Base-by-base conservation (phyloP, 64 coral and sea anemone species). In the Montipora sp. region DNA sequence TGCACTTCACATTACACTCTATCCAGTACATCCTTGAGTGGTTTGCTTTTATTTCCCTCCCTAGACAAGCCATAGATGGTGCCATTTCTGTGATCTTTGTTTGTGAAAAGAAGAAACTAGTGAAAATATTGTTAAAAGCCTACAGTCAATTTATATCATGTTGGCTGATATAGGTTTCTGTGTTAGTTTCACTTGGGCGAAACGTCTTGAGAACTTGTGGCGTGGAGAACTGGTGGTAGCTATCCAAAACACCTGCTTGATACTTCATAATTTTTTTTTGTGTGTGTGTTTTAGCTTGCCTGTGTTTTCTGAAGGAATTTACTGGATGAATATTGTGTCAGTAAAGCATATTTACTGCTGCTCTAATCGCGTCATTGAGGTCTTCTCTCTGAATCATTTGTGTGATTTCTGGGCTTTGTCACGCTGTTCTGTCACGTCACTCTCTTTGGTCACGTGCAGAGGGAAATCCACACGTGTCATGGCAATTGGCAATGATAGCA, bases 361-460 rank as follows among this genome's bases (percentile, higher is more conserved):
- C 65, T 94, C 97, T 0, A 94, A 91, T 50, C 92, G 94, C 23
- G 75, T 86, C 2, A 77, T 96, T 16, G 94, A 98, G 50, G 94
- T 98, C 2, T 98, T 96, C 73, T 80, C 94, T 15, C 83, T 98
- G 12, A 98, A 98, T 65, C 97, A 98, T 69, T 65, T 98, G 23
- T 80, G 83, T 36, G 88, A 98, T 48, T 98, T 96, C 65, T 98
- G 97, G 97, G 94, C 92, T 12, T 78, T 93, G 36, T 85, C 94
- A 44, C 94, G 97, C 24, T 96, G 94, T 88, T 92, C 88, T 60
- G 77, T 98, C 19, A 88, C 71, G 13, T 94, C 94, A 36, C 72
- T 98, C 8, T 92, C 89, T 10, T 73, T 98, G 48, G 89, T 75
- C 8, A 83, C 93, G 75, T 83, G 89, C 79, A 50, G 49, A 59